Evolutionary conservation across 2,888 invertebrate species (phyloP), one percentile per base, ranked within the genome.

Genomic region (Branchellion lobata): DNA sequence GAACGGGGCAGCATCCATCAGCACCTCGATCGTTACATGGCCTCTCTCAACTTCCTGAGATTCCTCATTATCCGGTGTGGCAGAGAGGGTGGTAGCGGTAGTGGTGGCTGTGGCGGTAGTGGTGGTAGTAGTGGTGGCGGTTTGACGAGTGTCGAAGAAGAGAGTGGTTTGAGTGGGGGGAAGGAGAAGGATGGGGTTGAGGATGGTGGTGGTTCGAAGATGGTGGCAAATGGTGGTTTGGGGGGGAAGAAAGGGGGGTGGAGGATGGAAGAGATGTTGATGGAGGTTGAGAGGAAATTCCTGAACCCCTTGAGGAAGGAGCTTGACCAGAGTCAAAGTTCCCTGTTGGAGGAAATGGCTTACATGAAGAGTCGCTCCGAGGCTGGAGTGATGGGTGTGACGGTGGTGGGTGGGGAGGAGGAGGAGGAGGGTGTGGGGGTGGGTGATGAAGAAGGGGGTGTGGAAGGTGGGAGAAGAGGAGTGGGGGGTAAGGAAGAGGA

Each of bases 281-380:
- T 8, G 31, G 47, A 18, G 3, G 31, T 61, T 34, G 24, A 34
- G 24, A 33, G 18, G 27, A 34, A 34, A 1, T 77, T 77, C 36
- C n/a, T 77, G 24, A 36, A 14, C n/a, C 77, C 77, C 21, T 31
- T 77, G n/a, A 77, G 65, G 29, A 18, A 3, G 34, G 77, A 77
- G 27, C n/a, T 77, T 0, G 40, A 24, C 31, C 21, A 21, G 31
- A n/a, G 1, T 36, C n/a, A 36, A 21, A 18, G 5, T 18, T 14
- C 2, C 5, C 24, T 53, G n/a, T 53, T 65, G 18, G 65, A 24
- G 18, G 77, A 77, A 18, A 29, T 57, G 34, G 34, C 34, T 29
- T 18, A 21, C 1, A n/a, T 75, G 0, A 27, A 57, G 14, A 75
- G 24, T 21, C 21, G n/a, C 18, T 51, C 31, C 57, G 57, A 57